Evolutionary conservation across 2,797 vertebrate genomes (phyloP), one percentile per base, ranked within the genome.

Genomic region (Choloepus didactylus): DNA sequence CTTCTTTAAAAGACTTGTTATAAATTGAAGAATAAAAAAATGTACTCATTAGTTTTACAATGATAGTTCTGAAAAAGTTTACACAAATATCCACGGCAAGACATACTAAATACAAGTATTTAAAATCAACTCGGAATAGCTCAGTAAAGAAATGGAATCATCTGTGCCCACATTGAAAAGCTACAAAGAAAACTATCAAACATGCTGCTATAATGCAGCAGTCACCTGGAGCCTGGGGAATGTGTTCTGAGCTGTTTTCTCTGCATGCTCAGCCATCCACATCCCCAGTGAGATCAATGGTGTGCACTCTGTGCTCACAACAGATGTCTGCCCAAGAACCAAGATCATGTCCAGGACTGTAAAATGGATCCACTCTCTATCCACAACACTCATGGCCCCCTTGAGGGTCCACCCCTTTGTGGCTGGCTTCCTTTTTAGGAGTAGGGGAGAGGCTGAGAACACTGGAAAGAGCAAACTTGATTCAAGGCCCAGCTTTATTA

Each of bases 121-220:
- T 83, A 87, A 87, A 70, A 41, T 64, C 64, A 90, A 95, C 62
- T 79, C n/a, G 72, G 12, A 59, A 23, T 46, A 76, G 70, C 77
- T 8, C 35, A 5, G 51, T 46, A 87, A 87, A 83, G 67, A 86
- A 95, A 79, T 4, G 23, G 49, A 89, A 93, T 41, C 23, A 72
- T 49, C 4, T 35, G 41, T 95, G 59, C 77, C 35, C 69, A 72
- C 31, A 35, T 0, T 49, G 27, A 84, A 31, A n/a, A 67, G 79
- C 35, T 38, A 19, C 62, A 60, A 86, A 66, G 35, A 67, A 77
- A 82, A 80, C n/a, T 70, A 41, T 54, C 19, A 79, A 81, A 18
- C 12, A 56, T 1, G 5, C 41, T 41, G 19, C 1, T 10, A 9
- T 31, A 44, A 9, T 1, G 6, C 69, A 25, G 35, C 31, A 21